Base-by-base conservation (phyloP, 2,113 vertebrate genomes). In the Oncorhynchus masou region DNA sequence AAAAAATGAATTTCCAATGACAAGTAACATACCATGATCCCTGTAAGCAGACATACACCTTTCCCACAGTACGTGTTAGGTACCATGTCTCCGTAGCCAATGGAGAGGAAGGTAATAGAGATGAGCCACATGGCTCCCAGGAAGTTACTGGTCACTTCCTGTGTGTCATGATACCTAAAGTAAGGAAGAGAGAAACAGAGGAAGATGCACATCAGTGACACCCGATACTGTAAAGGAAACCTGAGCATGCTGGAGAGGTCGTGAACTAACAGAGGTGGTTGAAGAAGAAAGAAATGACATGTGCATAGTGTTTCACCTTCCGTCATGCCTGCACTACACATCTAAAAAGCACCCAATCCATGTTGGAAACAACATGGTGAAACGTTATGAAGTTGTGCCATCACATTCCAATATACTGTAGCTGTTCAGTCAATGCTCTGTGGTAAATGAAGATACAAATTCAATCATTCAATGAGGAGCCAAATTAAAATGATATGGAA, bases 121-220 rank as follows among this genome's bases (percentile, higher is more conserved):
- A 99, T 97, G 70, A 99, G 91, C 97, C 97, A 99, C 97, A 99
- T 99, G 73, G 97, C 97, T 62, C 96, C 96, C 92, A 99, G 84
- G 85, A 99, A 99, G 94, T 96, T 98, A 95, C 97, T 98, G 88
- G 97, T 98, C 87, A 98, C 95, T 86, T 97, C 96, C 91, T 97
- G 95, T 89, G 96, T 96, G 91, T 99, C 97, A 4, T 98, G 96
- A 93, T 98, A 98, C 95, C 97, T 98, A 89, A 77, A 75, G 84
- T 29, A 82, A 85, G 39, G 39, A 82, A 84, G 82, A 90, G 48
- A 88, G 85, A 84, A 90, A 49, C 68, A 70, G 71, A 90, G 65
- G 79, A 39, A 22, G n/a, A 68, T 5, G 75, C 22, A 71, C 49
- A 85, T 91, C 62, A 91, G 86, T 79, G 39, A 74, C 59, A 45